Percentiles rank a stretch among this genome's conserved stretches.
Conservation (phyloP, 2,113 vertebrate species). For the Turdus rufiventris region DNA sequence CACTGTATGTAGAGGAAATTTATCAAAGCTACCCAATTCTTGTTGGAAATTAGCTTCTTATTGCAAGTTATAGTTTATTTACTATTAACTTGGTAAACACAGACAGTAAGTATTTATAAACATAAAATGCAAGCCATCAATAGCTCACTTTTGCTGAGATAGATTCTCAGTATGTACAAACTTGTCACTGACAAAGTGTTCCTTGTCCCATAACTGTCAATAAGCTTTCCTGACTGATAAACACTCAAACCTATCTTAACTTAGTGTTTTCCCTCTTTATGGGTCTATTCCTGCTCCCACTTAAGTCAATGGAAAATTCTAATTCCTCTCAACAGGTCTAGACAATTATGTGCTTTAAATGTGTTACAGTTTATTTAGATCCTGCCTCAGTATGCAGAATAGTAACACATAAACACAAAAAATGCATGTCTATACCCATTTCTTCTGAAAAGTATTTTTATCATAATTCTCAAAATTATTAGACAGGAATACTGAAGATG, state of each 20-base stretch:
- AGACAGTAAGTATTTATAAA: neutral
- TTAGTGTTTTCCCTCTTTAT: neutral
- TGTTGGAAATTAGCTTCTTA: neutral
- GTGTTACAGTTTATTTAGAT: neutral
- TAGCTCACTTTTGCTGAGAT: neutral
- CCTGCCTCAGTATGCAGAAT: neutral
- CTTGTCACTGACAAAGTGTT: neutral
- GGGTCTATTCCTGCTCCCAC: neutral
- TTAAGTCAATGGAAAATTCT: neutral
- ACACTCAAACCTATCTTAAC: neutral
- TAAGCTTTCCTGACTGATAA: neutral
- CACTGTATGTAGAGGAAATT: neutral
- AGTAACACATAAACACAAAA: neutral
- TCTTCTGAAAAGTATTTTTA: neutral
- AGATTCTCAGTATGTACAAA: neutral
- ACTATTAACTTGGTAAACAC: neutral
- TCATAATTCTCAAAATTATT: neutral
- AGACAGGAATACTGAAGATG: slow-evolving; percentile 1
- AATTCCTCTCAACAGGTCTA: neutral
- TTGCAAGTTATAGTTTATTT: neutral
- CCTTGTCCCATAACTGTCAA: neutral
- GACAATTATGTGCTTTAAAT: neutral
- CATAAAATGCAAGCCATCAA: slow-evolving; percentile 2
- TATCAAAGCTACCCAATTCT: slow-evolving; percentile 3
- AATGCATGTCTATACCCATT: neutral